These are phyloP conservation scores for Theristicus caerulescens DNA, from an alignment of 2,113 vertebrate species.

Conservation along the genomic window DNA sequence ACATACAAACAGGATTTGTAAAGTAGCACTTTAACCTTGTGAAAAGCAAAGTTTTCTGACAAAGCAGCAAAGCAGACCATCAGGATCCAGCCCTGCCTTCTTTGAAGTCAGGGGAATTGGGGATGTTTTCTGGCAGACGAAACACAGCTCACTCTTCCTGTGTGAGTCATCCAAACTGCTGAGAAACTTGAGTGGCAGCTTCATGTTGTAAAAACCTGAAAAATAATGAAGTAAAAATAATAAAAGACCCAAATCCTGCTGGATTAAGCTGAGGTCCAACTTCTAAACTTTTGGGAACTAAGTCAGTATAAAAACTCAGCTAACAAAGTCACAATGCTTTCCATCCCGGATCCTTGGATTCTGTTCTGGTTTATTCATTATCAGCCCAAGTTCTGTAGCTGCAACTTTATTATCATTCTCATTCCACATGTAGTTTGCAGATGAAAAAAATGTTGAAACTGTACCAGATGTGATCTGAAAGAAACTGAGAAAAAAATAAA, in stretches of 20 bases:
- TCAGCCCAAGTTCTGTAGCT: constrained; percentile 24
- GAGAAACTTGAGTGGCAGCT: constrained; percentile 31
- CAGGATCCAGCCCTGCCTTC: not conserved
- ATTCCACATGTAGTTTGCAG: constrained; percentile 33
- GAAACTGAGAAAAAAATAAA: not conserved
- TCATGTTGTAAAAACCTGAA: not conserved
- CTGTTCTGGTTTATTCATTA: constrained; percentile 60
- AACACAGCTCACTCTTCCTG: constrained; percentile 21
- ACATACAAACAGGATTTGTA: not conserved
- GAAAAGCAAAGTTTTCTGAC: not conserved
- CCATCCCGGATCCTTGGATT: constrained; percentile 12
- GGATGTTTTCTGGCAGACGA: constrained; percentile 38
- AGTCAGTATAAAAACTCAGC: constrained; percentile 11
- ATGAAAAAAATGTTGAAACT: constrained; percentile 38
- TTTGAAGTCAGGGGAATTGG: not conserved
- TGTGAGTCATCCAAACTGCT: not conserved
- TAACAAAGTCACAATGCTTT: constrained; percentile 45
- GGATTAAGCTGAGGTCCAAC: constrained; percentile 43
- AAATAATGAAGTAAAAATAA: constrained; percentile 33
- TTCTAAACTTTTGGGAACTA: constrained; percentile 42
- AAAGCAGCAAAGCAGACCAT: not conserved
- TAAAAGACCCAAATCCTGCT: constrained; percentile 49
- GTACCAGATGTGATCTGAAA: constrained; percentile 54
- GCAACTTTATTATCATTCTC: constrained; percentile 32
- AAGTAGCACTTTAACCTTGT: not conserved